phyloP scores from a whole-genome alignment of 2,113 vertebrate species.

The Shinisaurus crocodilurus region DNA sequence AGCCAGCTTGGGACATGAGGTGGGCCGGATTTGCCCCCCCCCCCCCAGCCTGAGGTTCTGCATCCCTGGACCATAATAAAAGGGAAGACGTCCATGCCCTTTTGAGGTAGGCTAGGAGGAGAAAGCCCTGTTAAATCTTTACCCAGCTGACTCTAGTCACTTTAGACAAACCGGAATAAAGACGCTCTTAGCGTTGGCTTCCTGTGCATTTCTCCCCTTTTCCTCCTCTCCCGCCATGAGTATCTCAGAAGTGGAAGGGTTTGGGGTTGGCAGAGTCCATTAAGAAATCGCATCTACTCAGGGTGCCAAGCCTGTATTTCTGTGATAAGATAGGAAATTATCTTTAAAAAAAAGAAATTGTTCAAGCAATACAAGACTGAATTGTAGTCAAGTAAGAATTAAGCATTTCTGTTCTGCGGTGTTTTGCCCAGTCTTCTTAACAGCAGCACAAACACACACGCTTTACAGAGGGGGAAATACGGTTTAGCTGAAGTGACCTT shows the following conservation, averaged over 20 bases:
- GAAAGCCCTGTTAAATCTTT: not conserved
- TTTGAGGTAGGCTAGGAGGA: too few species aligned
- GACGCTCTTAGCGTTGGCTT: not conserved
- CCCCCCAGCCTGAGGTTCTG: too few species aligned
- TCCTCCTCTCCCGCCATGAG: not conserved
- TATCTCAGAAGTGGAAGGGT: not conserved
- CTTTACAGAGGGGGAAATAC: too few species aligned
- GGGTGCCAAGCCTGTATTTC: not conserved
- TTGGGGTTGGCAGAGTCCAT: not conserved
- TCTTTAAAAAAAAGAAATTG: not conserved
- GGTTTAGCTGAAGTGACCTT: too few species aligned
- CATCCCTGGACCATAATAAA: not conserved
- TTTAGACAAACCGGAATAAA: not conserved
- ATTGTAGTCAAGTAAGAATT: not conserved
- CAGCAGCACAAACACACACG: too few species aligned
- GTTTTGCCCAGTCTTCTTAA: not conserved
- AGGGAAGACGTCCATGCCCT: too few species aligned
- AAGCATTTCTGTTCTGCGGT: not conserved
- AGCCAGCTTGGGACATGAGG: too few species aligned
- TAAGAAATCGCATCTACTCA: not conserved
- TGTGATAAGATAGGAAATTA: not conserved
- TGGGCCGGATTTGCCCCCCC: too few species aligned
- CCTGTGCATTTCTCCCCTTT: not conserved
- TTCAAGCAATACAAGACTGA: too few species aligned
- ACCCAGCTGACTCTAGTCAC: not conserved